Evolutionary conservation across 2,113 vertebrate species (phyloP).

Genomic region (Paramisgurnus dabryanus): DNA sequence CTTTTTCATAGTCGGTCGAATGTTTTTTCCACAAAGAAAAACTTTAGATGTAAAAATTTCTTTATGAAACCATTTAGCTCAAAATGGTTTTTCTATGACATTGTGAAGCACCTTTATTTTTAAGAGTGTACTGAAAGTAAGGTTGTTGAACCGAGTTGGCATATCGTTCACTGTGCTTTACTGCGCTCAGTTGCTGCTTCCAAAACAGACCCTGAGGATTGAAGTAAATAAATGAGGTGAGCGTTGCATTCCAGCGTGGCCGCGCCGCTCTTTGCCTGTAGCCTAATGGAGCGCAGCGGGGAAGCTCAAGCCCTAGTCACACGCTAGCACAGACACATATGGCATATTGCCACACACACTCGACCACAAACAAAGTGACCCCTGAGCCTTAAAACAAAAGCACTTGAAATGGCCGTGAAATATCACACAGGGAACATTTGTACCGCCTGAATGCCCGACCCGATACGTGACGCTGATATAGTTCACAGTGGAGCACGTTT

Average conservation of each 20-base stretch:
- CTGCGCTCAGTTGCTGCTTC: background rate
- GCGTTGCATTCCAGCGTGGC: background rate
- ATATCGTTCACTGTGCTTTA: no score
- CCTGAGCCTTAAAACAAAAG: constrained; percentile 27
- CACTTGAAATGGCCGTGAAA: constrained; percentile 57
- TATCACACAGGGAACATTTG: constrained; percentile 27
- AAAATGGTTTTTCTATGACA: no score
- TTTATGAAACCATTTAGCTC: no score
- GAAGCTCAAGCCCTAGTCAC: constrained; percentile 15
- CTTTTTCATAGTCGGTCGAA: no score
- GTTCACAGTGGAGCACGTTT: constrained; percentile 42
- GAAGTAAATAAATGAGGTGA: background rate
- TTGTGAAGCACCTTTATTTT: no score
- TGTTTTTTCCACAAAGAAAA: no score
- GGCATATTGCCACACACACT: constrained; percentile 16
- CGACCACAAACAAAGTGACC: constrained; percentile 20
- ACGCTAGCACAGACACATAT: background rate
- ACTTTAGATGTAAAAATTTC: no score
- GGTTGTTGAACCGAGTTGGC: background rate
- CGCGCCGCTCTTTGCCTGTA: background rate
- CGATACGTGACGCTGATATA: background rate
- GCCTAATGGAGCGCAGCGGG: constrained; percentile 4
- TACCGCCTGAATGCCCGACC: constrained; percentile 23
- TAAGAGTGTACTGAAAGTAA: no score
- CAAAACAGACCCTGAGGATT: background rate